Conservation (phyloP, 2,888 invertebrate species). For the Phlogophora meticulosa region DNA sequence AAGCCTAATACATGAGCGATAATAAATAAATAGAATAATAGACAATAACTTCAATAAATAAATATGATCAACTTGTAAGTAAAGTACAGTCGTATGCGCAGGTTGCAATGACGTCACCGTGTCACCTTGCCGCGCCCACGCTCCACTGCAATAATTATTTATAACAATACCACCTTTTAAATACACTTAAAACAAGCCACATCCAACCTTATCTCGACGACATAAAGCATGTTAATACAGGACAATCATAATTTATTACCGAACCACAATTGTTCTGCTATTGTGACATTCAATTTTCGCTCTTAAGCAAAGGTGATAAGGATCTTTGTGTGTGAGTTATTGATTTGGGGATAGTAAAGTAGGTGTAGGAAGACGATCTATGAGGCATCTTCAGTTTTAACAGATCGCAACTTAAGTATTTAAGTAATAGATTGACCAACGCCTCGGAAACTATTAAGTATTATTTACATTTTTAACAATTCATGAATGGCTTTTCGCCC, state of each 20-base stretch:
- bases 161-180: conserved; percentile 53
- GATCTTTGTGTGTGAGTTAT: conserved; percentile 9
- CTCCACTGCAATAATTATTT: conserved; percentile 65
- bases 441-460: conserved; percentile 33
- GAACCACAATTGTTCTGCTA: conserved; percentile 18
- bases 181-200: conserved; percentile 36
- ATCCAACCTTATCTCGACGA: conserved; percentile 50
- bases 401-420: conserved; percentile 49
- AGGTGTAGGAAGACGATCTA: conserved; percentile 63
- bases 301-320: conserved; percentile 29
- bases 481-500: conserved; percentile 25
- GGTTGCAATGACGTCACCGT: conserved; percentile 76
- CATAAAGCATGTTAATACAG: conserved; percentile 38
- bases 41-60: conserved; percentile 49
- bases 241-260: conserved; percentile 47
- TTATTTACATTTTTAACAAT: conserved; percentile 15
- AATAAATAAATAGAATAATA: conserved; percentile 24
- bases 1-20: too few species aligned
- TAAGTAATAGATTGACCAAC: conserved; percentile 54
- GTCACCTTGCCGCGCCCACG: conserved; percentile 79
- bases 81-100: conserved; percentile 57
- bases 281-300: conserved; percentile 31
- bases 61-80: conserved; percentile 58
- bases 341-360: conserved; percentile 34
- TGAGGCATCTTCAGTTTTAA: conserved; percentile 57